Conservation (phyloP, 2,113 vertebrate genomes). For the Stigmatopora argus region DNA sequence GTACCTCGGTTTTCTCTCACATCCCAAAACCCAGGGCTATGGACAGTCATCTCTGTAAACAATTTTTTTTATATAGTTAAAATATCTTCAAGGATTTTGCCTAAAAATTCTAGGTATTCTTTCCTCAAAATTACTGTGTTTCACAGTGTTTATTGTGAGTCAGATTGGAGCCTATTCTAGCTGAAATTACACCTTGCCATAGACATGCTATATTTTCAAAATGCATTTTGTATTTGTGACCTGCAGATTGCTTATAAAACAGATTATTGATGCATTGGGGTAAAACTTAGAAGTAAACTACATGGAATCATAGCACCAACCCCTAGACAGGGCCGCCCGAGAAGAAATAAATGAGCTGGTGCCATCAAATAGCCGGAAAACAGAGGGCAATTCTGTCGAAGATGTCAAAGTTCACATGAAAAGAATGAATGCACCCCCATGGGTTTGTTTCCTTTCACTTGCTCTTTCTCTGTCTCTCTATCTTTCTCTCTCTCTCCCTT, state of each 20-base stretch:
- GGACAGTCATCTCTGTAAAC: too few relatives aligned
- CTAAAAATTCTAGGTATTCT: too few relatives aligned
- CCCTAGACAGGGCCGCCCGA: slow-evolving; percentile 30
- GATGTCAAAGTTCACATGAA: slow-evolving; percentile 69
- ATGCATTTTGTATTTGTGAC: slow-evolving; percentile 19
- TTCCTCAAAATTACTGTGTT: too few relatives aligned
- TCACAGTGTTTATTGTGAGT: too few relatives aligned
- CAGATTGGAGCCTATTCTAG: too few relatives aligned
- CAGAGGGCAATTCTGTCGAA: slow-evolving; percentile 69
- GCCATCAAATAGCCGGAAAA: slow-evolving; percentile 55
- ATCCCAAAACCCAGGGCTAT: too few relatives aligned
- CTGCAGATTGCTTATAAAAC: slow-evolving; percentile 2
- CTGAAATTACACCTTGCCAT: neutral
- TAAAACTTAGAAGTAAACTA: slow-evolving; percentile 26
- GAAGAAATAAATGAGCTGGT: slow-evolving; percentile 53
- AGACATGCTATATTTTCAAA: slow-evolving; percentile 7
- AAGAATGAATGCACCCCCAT: slow-evolving; percentile 58
- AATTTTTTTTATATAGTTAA: too few relatives aligned
- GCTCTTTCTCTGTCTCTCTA: slow-evolving; percentile 18
- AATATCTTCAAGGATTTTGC: too few relatives aligned
- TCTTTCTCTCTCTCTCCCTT: slow-evolving; percentile 16
- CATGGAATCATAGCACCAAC: slow-evolving; percentile 18
- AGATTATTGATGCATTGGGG: slow-evolving; percentile 1
- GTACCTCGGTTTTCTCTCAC: too few relatives aligned
- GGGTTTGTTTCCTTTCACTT: slow-evolving; percentile 28